Base-by-base conservation (phyloP, 2,113 vertebrate genomes). In the Nansenia antarctica region DNA sequence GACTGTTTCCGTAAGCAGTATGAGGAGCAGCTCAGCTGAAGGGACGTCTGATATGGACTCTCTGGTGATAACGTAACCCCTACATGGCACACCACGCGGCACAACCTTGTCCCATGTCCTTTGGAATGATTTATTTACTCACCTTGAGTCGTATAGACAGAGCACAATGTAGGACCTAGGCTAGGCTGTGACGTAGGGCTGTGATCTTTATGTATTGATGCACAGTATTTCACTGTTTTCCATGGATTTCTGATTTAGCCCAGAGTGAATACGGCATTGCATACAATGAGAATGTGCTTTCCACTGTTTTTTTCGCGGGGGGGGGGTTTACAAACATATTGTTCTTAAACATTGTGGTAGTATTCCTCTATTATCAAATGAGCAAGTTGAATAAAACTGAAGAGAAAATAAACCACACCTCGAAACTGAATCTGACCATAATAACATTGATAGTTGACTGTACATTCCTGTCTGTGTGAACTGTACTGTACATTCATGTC, bases 1-100 rank as follows among this genome's bases (percentile, higher is more conserved):
- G 90, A 92, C 77, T 92, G 91, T 85, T 92, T 92, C 83, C 86
- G 90, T 74, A 92, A 92, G 83, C 90, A 92, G 76, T 91, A 91
- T 49, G 90, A 91, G 70, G 90, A 89, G 82, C 90, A 90, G n/a
- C 87, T 92, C 69, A 75, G 86, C 80, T 90, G 80, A 87, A 66
- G 67, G 77, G 76, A 69, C 73, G 62, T 82, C 78, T 65, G 32
- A 60, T 69, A 72, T 18, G 29, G 64, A 73, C 27, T 54, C 24
- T 30, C 14, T 58, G 37, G 47, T 32, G 67, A 84, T 78, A 58
- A 62, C 61, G 49, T 62, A 62, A 30, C 29, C 81, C 73, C 67
- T 31, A 52, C n/a, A 11, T 18, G 59, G n/a, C n/a, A 53, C 20
- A 3, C 22, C 9, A 22, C 9, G 22, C 9, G n/a, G 22, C 52